phyloP scores from a whole-genome alignment of 2,797 vertebrate genomes.

The Siniperca undulata region DNA sequence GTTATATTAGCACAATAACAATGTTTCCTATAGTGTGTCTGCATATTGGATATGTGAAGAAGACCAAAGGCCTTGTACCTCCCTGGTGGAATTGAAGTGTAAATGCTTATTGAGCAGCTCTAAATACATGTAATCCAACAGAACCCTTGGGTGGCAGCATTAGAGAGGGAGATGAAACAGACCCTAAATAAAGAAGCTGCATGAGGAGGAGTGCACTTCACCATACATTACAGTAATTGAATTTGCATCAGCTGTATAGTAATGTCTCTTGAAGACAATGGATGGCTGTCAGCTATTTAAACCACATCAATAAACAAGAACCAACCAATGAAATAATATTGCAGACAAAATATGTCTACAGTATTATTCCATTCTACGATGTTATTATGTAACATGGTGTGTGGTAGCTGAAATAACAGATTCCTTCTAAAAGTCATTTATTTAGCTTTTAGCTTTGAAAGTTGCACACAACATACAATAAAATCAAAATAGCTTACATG shows the following conservation, averaged over 20 bases:
- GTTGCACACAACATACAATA: neutral
- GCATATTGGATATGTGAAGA: slow-evolving; percentile 22
- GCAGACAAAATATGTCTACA: neutral
- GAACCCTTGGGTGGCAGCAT: slow-evolving; percentile 44
- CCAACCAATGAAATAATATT: neutral
- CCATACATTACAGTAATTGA: neutral
- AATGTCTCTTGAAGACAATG: neutral
- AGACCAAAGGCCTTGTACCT: slow-evolving; percentile 13
- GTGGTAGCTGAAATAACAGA: neutral
- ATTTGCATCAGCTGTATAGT: neutral
- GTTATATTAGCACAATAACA: neutral
- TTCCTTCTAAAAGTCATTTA: neutral
- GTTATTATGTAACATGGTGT: neutral
- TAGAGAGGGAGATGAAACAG: slow-evolving; percentile 48
- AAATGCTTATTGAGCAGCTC: slow-evolving; percentile 48
- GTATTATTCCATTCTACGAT: too few relatives aligned
- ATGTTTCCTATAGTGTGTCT: slow-evolving; percentile 5
- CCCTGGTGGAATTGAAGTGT: slow-evolving; percentile 36
- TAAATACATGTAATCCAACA: slow-evolving; percentile 61
- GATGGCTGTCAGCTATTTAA: slow-evolving; percentile 2
- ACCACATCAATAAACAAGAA: neutral
- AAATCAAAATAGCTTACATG: too few relatives aligned
- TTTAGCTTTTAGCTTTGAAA: neutral
- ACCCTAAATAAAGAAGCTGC: slow-evolving; percentile 28
- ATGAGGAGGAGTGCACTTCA: slow-evolving; percentile 21